Conservation (phyloP, 1,140 invertebrate genomes). For the Hirudo medicinalis region DNA sequence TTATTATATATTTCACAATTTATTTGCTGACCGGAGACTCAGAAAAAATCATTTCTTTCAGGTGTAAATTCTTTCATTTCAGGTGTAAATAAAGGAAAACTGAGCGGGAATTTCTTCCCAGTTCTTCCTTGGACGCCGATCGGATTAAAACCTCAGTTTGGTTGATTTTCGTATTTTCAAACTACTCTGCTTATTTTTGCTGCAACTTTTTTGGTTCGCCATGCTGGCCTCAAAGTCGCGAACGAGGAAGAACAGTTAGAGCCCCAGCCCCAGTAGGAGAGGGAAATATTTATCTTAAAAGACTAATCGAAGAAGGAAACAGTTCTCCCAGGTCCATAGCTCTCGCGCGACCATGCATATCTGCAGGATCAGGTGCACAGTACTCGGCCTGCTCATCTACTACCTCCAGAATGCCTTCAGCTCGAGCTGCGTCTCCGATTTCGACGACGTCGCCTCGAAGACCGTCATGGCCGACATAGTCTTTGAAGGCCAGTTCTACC, state of each 20-base stretch:
- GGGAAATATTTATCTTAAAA: neutral
- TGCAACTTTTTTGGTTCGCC: neutral
- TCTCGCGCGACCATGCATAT: neutral
- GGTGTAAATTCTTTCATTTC: no score
- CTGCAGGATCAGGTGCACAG: neutral
- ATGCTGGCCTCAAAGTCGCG: neutral
- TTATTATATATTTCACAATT: no score
- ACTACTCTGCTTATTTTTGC: neutral
- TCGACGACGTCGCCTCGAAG: conserved; percentile 5
- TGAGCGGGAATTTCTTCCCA: no score
- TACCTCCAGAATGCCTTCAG: conserved; percentile 5
- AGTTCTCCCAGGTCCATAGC: neutral
- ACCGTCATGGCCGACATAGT: conserved; percentile 12
- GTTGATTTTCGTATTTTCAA: neutral
- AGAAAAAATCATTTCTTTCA: no score
- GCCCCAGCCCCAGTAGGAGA: neutral
- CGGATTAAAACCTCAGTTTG: no score
- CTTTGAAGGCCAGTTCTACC: neutral
- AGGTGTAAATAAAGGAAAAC: no score
- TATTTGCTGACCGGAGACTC: no score
- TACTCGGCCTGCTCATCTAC: conserved; percentile 2
- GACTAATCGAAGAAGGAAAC: neutral
- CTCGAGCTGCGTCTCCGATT: neutral
- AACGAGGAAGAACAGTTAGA: neutral
- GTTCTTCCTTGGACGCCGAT: no score